These are phyloP conservation scores for Diorhabda carinulata DNA, from an alignment of 1,140 invertebrate genomes.

Conservation along the genomic window DNA sequence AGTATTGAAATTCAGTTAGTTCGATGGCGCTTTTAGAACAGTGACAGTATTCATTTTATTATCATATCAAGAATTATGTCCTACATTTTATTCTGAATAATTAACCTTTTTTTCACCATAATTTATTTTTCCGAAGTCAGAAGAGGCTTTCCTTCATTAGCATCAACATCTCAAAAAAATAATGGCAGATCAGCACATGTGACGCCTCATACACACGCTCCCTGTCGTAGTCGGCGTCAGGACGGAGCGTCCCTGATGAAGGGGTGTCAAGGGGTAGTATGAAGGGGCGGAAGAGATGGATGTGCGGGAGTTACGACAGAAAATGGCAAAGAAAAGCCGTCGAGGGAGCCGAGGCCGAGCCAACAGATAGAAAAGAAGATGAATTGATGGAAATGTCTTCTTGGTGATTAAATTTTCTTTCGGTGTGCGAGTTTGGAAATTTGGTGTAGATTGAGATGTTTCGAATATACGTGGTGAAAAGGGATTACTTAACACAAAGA, in stretches of 20 bases:
- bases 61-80: too few relatives aligned
- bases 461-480: neutral
- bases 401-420: conserved; percentile 44
- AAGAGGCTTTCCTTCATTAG: conserved; percentile 25
- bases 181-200: conserved; percentile 39
- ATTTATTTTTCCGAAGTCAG: neutral
- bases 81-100: too few relatives aligned
- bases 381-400: conserved; percentile 45
- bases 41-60: too few relatives aligned
- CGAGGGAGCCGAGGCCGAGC: conserved; percentile 33
- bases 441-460: neutral
- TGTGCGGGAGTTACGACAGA: conserved; percentile 34
- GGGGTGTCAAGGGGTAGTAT: conserved; percentile 1
- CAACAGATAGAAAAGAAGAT: conserved; percentile 39
- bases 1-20: too few relatives aligned
- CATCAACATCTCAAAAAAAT: conserved; percentile 24
- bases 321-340: conserved; percentile 43
- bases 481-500: conserved; percentile 2
- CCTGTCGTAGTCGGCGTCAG: conserved; percentile 16
- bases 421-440: conserved; percentile 29
- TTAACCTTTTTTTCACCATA: too few relatives aligned
- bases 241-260: neutral
- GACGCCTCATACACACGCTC: conserved; percentile 37
- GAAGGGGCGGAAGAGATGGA: conserved; percentile 26
- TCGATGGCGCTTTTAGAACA: too few relatives aligned